Conservation (phyloP, 2,888 invertebrate genomes). For the Ferrisia virgata region DNA sequence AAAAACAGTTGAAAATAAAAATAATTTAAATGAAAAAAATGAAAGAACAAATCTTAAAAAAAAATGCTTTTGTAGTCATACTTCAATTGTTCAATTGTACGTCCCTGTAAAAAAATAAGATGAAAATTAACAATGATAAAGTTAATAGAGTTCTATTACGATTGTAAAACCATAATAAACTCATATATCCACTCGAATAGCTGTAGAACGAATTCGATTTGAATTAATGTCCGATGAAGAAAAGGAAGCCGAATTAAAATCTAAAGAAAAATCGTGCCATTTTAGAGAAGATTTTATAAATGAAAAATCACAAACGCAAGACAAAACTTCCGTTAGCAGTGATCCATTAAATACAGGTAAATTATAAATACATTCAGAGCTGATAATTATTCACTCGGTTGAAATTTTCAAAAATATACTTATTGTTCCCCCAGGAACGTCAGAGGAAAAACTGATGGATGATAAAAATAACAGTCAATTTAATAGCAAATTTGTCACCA, state of each 20-base stretch:
- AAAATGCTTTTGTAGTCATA: no score
- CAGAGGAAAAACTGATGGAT: constrained; percentile 38
- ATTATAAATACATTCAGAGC: neutral
- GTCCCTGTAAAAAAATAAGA: neutral
- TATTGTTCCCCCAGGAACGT: neutral
- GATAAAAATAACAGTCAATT: neutral
- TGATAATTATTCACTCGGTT: neutral
- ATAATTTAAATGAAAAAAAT: neutral
- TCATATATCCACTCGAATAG: constrained; percentile 5
- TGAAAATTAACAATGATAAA: neutral
- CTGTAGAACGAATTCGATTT: constrained; percentile 33
- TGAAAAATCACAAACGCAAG: neutral
- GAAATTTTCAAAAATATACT: neutral
- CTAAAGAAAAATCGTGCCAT: neutral
- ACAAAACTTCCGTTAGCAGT: neutral
- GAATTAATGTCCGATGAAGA: constrained; percentile 32
- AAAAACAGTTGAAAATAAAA: neutral
- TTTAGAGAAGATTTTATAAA: neutral
- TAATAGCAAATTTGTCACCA: constrained; percentile 23
- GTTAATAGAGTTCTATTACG: neutral
- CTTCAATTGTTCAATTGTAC: no score
- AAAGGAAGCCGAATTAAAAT: neutral
- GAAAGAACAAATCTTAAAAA: neutral
- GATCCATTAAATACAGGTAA: constrained; percentile 5
- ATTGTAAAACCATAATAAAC: neutral